Base-by-base conservation (phyloP, 1,140 invertebrate genomes). In the Stegodyphus dumicola region DNA sequence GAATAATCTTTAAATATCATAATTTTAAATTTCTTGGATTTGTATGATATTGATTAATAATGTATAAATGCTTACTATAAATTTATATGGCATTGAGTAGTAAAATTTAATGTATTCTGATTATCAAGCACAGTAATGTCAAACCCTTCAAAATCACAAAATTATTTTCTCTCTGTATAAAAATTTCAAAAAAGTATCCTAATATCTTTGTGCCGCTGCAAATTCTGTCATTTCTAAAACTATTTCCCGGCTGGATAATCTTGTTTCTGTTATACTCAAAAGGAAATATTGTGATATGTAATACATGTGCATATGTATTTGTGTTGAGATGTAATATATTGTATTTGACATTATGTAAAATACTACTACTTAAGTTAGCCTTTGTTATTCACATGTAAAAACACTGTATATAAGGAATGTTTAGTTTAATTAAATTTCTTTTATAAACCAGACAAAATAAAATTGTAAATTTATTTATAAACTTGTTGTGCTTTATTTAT, bases 381-480 rank as follows among this genome's bases (percentile, higher is more conserved):
- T 54, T 49, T 70, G 77, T 79, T 79, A 79, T 54, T 79, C 13
- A 51, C 70, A 49, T 33, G 33, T 67, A 79, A 49, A 60, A 49
- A 77, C 48, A 18, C 10, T 79, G 77, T 79, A 79, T 54, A 79
- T 79, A 79, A 79, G 77, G 66, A 79, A 64, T 79, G 77, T 79
- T 79, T 79, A 54, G 56, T 79, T 79, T 79, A 51, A 79, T 79
- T 70, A 49, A 66, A 18, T 66, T 77, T 77, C 76, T 70, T 79
- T 79, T 79, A 65, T 70, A 79, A 70, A 70, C 66, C 70, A 66
- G 65, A 79, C 51, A 79, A 70, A 79, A 79, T 79, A 79, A 79
- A 74, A 7, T 5, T 73, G 10, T 73, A 11, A 73, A 51, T 73
- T 33, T 33, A 33, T 33, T 33, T 33, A 33, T 33, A 33, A 33